phyloP scores from a whole-genome alignment of 2,797 vertebrate species.

The Coendou prehensilis region DNA sequence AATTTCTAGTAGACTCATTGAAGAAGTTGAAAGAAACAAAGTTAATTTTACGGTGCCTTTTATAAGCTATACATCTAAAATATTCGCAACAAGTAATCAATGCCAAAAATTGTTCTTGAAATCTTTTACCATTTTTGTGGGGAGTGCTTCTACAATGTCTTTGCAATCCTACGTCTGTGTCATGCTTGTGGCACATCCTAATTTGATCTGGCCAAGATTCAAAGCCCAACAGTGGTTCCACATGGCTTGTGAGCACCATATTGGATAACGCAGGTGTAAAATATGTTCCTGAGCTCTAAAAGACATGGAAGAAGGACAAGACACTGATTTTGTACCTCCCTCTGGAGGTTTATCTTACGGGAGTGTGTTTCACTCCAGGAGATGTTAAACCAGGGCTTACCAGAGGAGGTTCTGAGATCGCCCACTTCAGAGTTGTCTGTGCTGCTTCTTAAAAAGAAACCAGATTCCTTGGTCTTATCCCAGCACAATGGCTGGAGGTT shows the following conservation, averaged over 20 bases:
- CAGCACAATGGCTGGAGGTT: not conserved
- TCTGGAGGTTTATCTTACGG: not conserved
- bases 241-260: not conserved
- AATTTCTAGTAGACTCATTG: not conserved
- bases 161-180: not conserved
- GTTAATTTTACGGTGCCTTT: not conserved
- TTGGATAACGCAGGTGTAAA: too few relatives aligned
- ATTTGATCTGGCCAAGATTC: not conserved
- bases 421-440: not conserved
- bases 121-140: not conserved
- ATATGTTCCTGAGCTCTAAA: not conserved
- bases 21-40: not conserved
- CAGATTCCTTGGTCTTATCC: not conserved
- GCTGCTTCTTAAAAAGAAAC: not conserved
- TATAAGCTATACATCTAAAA: not conserved
- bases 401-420: not conserved
- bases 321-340: accelerated
- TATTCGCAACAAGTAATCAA: not conserved
- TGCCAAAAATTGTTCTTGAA: not conserved
- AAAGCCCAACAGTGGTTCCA: not conserved
- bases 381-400: not conserved
- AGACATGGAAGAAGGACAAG: too few relatives aligned
- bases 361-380: not conserved
- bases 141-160: not conserved
- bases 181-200: not conserved